Conservation (phyloP, 2,797 vertebrate genomes). For the Cynodonichthys magdalenae region DNA sequence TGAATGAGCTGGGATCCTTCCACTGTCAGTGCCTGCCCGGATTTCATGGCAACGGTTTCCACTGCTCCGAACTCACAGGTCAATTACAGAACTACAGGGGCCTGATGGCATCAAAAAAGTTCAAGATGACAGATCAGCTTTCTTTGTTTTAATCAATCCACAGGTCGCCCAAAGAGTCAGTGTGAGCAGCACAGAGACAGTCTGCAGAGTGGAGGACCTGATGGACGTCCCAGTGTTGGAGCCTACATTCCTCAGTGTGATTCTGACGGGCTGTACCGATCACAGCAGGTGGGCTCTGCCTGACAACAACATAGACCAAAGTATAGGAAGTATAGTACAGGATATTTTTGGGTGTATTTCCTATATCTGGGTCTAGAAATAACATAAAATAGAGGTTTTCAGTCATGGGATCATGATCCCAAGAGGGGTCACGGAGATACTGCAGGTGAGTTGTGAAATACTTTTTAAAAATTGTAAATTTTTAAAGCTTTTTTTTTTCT, state of each 20-base stretch:
- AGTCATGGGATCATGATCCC: too few species aligned
- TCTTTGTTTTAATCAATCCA: constrained; percentile 7
- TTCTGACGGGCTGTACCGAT: constrained; percentile 79
- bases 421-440: too few species aligned
- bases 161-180: constrained; percentile 61
- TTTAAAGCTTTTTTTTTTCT: too few species aligned
- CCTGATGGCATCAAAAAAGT: not conserved
- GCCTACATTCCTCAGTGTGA: constrained; percentile 80
- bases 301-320: not conserved
- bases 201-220: constrained; percentile 49
- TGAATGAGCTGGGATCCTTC: constrained; percentile 86
- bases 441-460: too few species aligned
- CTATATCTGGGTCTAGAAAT: too few species aligned
- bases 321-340: not conserved
- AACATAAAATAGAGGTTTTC: too few species aligned
- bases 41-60: constrained; percentile 86
- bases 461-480: too few species aligned
- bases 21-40: constrained; percentile 84
- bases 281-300: constrained; percentile 64
- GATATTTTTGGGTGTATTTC: too few species aligned
- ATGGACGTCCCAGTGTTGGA: constrained; percentile 29
- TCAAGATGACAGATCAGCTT: not conserved
- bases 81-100: constrained; percentile 13
- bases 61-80: constrained; percentile 81
- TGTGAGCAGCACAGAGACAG: constrained; percentile 80